These are phyloP conservation scores for Upupa epops DNA, from an alignment of 2,113 vertebrate species.

Conservation along the genomic window DNA sequence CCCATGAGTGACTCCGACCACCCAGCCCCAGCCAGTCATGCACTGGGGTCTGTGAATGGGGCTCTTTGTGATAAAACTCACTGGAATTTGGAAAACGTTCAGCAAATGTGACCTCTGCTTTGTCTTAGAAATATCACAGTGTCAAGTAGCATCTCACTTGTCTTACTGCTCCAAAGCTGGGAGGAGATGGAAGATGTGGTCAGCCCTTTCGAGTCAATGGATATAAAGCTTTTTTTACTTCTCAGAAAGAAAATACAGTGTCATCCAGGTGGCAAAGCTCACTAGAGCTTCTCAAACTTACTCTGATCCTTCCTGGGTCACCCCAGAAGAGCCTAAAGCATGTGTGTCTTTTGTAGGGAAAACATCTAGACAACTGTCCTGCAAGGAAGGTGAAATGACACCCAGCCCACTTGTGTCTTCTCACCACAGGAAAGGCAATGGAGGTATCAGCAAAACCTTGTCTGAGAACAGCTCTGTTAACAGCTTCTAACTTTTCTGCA, in stretches of 20 bases:
- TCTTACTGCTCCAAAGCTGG: slow-evolving; percentile 20
- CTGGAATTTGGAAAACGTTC: slow-evolving; percentile 69
- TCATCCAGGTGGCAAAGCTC: too few species aligned
- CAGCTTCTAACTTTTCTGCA: background rate
- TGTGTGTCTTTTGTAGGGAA: background rate
- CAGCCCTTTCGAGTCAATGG: slow-evolving; percentile 29
- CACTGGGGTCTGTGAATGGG: slow-evolving; percentile 35
- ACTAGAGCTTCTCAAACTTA: background rate
- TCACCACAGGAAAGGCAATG: background rate
- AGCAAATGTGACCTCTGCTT: slow-evolving; percentile 66
- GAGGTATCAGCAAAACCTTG: background rate
- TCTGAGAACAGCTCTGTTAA: background rate
- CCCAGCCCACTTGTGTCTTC: background rate
- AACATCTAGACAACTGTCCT: background rate
- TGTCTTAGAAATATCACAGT: slow-evolving; percentile 70
- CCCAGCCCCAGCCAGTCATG: slow-evolving; percentile 37
- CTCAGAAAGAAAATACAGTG: background rate
- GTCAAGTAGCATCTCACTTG: slow-evolving; percentile 45
- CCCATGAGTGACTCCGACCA: slow-evolving; percentile 29
- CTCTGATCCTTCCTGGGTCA: background rate
- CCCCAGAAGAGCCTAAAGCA: background rate
- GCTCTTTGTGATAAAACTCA: slow-evolving; percentile 63
- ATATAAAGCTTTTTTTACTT: slow-evolving; percentile 20
- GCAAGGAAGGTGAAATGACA: background rate
- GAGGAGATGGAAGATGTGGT: slow-evolving; percentile 43